These are phyloP conservation scores for Periplaneta americana DNA, from an alignment of 1,140 invertebrate species.

Conservation along the genomic window DNA sequence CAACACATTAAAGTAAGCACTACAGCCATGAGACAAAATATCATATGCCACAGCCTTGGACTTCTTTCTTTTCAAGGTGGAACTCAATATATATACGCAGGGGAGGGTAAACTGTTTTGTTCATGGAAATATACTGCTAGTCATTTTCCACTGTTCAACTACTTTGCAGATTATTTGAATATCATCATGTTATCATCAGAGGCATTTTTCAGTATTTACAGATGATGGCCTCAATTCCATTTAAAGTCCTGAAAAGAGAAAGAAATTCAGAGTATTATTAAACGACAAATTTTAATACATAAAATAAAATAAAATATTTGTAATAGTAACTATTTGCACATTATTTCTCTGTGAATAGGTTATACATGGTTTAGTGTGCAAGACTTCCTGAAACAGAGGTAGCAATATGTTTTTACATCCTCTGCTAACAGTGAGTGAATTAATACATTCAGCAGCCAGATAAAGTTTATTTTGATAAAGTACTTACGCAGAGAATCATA, in stretches of 20 bases:
- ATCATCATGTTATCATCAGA: background rate
- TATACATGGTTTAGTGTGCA: no score
- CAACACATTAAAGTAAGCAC: slow-evolving; percentile 1
- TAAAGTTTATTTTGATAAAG: no score
- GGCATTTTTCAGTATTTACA: slow-evolving; percentile 5
- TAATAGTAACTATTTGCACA: no score
- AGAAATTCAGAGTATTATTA: background rate
- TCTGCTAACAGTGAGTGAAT: no score
- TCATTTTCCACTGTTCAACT: background rate
- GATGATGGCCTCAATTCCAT: slow-evolving; percentile 1
- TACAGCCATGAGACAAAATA: slow-evolving; percentile 2
- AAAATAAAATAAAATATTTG: no score
- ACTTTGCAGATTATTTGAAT: background rate
- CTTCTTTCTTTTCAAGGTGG: background rate
- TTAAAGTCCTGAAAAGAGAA: slow-evolving; percentile 3
- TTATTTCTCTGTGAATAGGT: no score
- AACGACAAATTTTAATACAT: background rate
- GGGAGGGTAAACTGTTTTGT: background rate
- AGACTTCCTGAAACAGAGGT: no score
- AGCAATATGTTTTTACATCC: no score
- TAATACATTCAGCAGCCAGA: no score
- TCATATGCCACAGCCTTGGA: slow-evolving; percentile 1
- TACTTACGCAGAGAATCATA: no score
- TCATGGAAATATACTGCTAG: background rate
- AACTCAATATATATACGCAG: background rate